Conservation (phyloP, 2,797 vertebrate genomes). For the Gallinago solitaria region DNA sequence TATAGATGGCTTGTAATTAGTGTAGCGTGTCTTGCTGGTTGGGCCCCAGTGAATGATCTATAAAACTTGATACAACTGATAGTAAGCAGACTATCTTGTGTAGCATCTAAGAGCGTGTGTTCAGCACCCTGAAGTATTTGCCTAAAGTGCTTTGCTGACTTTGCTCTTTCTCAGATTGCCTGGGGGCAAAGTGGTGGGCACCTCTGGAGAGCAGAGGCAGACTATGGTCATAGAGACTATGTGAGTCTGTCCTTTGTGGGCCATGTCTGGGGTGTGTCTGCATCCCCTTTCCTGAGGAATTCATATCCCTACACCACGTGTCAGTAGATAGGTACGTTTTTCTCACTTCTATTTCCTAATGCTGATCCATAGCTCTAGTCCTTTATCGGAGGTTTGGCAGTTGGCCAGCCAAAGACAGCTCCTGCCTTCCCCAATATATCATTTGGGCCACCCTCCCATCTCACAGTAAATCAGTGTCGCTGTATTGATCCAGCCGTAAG, state of each 20-base stretch:
- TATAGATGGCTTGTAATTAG: background rate
- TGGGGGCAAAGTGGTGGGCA: background rate
- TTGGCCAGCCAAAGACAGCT: background rate
- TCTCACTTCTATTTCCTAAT: background rate
- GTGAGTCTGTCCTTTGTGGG: rapidly evolving
- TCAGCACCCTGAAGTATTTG: background rate
- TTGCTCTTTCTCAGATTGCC: background rate
- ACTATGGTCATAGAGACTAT: background rate
- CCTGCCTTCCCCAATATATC: background rate
- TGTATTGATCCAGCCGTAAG: background rate
- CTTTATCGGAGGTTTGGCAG: background rate
- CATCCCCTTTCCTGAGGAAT: background rate
- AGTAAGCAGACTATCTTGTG: background rate
- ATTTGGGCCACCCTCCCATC: background rate
- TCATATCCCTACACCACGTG: rapidly evolving
- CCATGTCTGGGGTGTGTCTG: background rate
- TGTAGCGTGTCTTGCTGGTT: background rate
- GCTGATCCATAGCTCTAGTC: background rate
- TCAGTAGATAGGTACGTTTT: background rate
- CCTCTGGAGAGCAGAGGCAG: background rate
- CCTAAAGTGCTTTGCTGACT: background rate
- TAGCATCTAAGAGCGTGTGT: background rate
- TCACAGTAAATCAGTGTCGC: background rate
- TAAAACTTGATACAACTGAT: background rate
- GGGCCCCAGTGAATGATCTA: background rate